Percentiles rank a stretch among this genome's conserved stretches.
These are phyloP conservation scores for Otis tarda DNA, from an alignment of 2,113 vertebrate species.

Conservation along the genomic window DNA sequence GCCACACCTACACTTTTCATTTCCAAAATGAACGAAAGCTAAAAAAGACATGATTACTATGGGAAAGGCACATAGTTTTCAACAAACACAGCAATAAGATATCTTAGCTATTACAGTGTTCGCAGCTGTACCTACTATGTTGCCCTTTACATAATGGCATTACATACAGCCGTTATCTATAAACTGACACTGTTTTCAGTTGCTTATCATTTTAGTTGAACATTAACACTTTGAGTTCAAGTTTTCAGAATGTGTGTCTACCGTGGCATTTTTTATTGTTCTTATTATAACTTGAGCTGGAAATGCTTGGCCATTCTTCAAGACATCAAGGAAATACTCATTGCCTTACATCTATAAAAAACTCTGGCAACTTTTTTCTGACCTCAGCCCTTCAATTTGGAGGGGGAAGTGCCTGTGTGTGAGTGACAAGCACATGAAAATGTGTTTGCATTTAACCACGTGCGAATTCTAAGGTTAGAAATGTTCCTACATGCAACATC, in stretches of 20 bases:
- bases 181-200: background rate
- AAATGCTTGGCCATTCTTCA: background rate
- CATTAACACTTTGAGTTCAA: background rate
- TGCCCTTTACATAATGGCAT: background rate
- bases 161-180: background rate
- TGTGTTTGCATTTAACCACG: background rate
- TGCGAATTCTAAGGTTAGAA: background rate
- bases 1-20: background rate
- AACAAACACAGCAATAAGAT: background rate
- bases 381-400: background rate
- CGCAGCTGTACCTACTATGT: background rate
- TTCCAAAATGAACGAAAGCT: background rate
- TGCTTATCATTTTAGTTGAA: background rate
- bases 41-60: background rate
- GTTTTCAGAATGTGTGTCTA: background rate
- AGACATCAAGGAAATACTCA: background rate
- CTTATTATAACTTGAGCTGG: background rate
- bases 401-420: accelerated
- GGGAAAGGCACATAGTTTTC: background rate
- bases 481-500: no score
- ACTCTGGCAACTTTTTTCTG: background rate
- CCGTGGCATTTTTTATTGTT: background rate
- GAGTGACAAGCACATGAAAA: background rate
- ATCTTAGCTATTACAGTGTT: no score
- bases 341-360: background rate